Evolutionary conservation across 1,140 invertebrate species (phyloP), one percentile per base, ranked within the genome.

Genomic region (Oreohelix idahoensis): DNA sequence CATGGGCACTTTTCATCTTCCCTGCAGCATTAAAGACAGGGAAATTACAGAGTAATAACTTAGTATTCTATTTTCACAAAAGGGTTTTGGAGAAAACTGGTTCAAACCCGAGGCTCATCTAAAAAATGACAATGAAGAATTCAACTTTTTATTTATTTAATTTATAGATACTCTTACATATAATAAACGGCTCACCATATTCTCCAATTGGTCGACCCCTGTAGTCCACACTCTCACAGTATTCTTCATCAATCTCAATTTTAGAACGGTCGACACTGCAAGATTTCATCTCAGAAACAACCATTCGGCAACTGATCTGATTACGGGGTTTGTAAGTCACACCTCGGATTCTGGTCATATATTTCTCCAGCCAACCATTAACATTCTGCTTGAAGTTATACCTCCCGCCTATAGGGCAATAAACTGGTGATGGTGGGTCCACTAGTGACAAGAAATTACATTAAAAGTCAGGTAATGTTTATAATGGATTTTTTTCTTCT

Each of bases 331-430:
- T 97, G 51, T 97, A 93, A 0, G 98, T 99, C 0, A 99, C 97
- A 91, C 98, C 98, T 74, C 98, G 97, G 89, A 99, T 98, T 92
- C 97, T 94, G 5, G 97, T 99, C 93, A 96, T 96, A 91, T 99
- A 98, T 29, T 94, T 94, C 63, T 92, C 92, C 36, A 88, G 84
- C 36, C 79, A n/a, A 69, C 97, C 95, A 85, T 98, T 97, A 45
- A 97, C 97, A 87, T 93, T 94, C 93, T 99, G 98, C 0, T 95
- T 95, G 90, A 99, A 99, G 90, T 96, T 96, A 88, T 97, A 99
- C 93, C 98, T 98, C 15, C 98, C 98, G 69, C 97, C 98, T 0
- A 99, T 95, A 0, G 98, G 98, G 93, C 98, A 99, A 74, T 97
- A 95, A 13, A 99, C 96, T 8, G 97, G 96, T 0, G 97, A 95